Evolutionary conservation across 2,888 invertebrate species (phyloP), one percentile per base, ranked within the genome.

Genomic region (Myopa testacea): DNA sequence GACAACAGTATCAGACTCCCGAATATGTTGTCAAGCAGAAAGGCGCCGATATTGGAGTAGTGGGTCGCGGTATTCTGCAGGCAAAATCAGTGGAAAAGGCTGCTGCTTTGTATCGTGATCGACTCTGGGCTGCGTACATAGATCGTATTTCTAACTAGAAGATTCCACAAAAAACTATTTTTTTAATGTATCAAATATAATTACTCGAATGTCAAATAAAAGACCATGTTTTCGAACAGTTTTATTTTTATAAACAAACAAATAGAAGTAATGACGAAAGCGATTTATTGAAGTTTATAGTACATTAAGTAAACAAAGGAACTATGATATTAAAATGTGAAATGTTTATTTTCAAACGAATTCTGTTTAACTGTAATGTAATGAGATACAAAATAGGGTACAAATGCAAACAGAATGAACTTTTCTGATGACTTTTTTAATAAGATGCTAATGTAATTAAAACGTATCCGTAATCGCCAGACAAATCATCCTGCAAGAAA

Each of bases 1-100:
- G 97, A 0, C 97, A 99, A 87, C 94, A 94, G 79, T 99, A 99
- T 88, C 93, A 94, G 80, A 93, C 94, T 16, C 98, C 98, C 1
- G 93, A 94, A 82, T 91, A 92, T 82, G 96, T 96, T 5, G 92
- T 99, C 6, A 87, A 93, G 67, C 92, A 94, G 71, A 93, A 93
- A 81, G 96, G 96, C 37, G 97, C 96, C 62, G 99, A 99, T 90
- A 91, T 99, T 67, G 94, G 96, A 45, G 98, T 99, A 12, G 98
- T 99, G 1, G 99, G 99, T 0, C 92, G 99, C 82, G 99, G 97
- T 0, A 96, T 99, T 82, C 91, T 93, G 0, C 90, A 93, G 81
- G 92, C 94, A 0, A 88, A 90, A 7, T 93, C 94, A 86, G 93
- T 94, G 45, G 92, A 91, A 78, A 89, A 89, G 63, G 92, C 94